Evolutionary conservation across 2,888 invertebrate species (phyloP).

Genomic region (Biston stratarius): DNA sequence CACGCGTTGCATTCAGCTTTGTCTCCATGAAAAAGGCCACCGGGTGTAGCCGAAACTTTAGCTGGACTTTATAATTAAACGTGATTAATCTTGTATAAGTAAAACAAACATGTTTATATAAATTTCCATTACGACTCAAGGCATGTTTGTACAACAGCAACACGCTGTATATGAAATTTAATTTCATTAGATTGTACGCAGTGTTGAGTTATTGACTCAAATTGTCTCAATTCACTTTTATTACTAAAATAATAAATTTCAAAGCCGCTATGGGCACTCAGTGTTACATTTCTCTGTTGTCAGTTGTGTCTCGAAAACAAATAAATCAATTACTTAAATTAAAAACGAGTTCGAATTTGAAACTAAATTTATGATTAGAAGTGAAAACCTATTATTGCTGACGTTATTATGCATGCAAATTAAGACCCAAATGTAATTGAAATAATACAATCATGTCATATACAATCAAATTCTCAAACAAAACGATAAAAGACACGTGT

Average conservation of each 20-base stretch:
- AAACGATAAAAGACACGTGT: conserved; percentile 25
- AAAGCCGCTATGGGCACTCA: background rate
- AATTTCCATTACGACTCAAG: too few relatives aligned
- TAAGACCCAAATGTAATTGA: too few relatives aligned
- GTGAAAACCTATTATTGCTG: background rate
- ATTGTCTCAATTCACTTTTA: background rate
- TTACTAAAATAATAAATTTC: background rate
- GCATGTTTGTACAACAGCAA: background rate
- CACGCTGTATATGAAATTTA: background rate
- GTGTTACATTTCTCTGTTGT: background rate
- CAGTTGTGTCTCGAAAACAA: background rate
- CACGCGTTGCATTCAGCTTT: background rate
- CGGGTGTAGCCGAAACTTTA: too few relatives aligned
- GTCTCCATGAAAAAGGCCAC: too few relatives aligned
- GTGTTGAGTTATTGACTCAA: background rate
- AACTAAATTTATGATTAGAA: background rate
- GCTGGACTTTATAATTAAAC: too few relatives aligned
- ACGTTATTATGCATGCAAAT: background rate
- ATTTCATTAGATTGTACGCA: background rate
- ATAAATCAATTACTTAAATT: background rate
- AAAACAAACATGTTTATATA: background rate
- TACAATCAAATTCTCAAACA: conserved; percentile 5
- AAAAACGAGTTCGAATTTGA: background rate
- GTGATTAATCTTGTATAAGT: too few relatives aligned
- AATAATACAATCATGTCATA: background rate